Conservation (phyloP, 2,888 invertebrate genomes). For the Lymantria dispar region DNA sequence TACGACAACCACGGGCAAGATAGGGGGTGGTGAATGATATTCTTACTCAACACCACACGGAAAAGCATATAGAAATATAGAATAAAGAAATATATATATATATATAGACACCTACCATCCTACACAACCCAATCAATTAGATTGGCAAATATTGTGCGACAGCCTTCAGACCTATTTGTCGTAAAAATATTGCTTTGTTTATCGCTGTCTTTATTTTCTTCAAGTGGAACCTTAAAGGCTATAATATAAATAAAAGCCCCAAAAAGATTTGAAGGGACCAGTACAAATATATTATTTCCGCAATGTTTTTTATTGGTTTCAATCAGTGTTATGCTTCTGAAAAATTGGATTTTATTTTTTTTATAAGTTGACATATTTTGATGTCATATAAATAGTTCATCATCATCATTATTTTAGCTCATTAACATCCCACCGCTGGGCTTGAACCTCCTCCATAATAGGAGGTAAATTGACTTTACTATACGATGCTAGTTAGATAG, state of each 20-base stretch:
- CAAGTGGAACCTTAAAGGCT: constrained; percentile 2
- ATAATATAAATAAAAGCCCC: constrained; percentile 12
- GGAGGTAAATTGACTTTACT: too few species aligned
- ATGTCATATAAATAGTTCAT: too few species aligned
- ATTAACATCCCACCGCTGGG: too few species aligned
- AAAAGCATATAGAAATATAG: too few species aligned
- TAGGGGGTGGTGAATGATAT: too few species aligned
- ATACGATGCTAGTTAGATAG: too few species aligned
- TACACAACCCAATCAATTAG: constrained; percentile 3
- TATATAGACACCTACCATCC: neutral
- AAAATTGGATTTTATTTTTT: neutral
- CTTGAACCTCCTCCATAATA: too few species aligned
- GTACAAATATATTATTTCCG: neutral
- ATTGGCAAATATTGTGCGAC: constrained; percentile 7
- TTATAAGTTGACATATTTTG: too few species aligned
- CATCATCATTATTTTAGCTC: too few species aligned
- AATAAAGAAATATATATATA: neutral
- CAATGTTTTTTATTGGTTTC: neutral
- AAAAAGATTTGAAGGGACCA: constrained; percentile 9
- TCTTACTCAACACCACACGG: too few species aligned
- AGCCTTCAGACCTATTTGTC: constrained; percentile 4
- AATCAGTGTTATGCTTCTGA: neutral
- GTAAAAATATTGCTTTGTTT: constrained; percentile 12
- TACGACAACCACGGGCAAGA: too few species aligned
- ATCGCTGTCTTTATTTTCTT: constrained; percentile 6